These are phyloP conservation scores for Aphelocoma californica DNA, from an alignment of 2,797 vertebrate species.

Conservation along the genomic window DNA sequence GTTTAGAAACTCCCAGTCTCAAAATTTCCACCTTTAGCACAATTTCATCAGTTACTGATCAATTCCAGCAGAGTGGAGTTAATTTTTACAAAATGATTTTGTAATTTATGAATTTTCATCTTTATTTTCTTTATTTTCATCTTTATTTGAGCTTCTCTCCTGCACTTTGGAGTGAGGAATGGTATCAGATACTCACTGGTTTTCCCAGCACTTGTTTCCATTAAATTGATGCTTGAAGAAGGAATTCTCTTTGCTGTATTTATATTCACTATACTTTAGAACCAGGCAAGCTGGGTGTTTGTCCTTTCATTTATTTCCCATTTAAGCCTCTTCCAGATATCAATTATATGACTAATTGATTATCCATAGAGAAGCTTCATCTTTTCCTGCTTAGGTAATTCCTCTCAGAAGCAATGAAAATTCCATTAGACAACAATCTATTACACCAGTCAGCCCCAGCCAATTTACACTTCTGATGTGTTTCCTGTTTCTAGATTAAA, in stretches of 20 bases:
- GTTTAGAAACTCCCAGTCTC: background rate
- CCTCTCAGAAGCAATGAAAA: slow-evolving; percentile 1
- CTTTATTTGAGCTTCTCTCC: background rate
- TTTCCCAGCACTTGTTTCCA: background rate
- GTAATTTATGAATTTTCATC: background rate
- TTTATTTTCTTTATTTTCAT: background rate
- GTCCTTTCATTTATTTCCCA: background rate
- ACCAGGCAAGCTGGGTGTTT: background rate
- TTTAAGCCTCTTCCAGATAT: background rate
- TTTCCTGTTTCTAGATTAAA: background rate
- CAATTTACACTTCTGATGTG: background rate
- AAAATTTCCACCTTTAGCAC: background rate
- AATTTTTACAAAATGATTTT: background rate
- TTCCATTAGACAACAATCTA: background rate
- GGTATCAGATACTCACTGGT: background rate
- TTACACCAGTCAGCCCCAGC: background rate
- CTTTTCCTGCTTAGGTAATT: background rate
- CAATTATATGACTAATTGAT: slow-evolving; percentile 9
- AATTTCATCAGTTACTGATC: background rate
- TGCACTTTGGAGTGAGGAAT: background rate
- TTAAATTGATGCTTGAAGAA: background rate
- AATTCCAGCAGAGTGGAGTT: background rate
- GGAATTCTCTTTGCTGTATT: background rate
- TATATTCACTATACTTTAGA: background rate
- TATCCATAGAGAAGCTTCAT: slow-evolving; percentile 11